These are phyloP conservation scores for Istiophorus platypterus DNA, from an alignment of 2,113 vertebrate species.

Conservation along the genomic window DNA sequence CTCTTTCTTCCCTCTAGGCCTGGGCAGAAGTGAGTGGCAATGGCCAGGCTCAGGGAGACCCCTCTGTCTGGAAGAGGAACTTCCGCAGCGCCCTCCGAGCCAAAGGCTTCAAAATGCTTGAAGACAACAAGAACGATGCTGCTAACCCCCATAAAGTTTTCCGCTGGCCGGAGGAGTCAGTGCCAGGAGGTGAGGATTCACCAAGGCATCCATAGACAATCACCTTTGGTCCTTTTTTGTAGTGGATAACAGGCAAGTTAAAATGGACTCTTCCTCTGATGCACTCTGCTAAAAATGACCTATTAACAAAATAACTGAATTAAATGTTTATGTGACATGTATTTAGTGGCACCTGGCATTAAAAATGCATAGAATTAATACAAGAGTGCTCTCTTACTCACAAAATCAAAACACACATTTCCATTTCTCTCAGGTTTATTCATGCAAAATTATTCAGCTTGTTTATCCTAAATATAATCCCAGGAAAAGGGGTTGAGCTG, in stretches of 20 bases:
- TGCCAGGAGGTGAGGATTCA: slow-evolving; percentile 61
- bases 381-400: not conserved
- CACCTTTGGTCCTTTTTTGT: slow-evolving; percentile 3
- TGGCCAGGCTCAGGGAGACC: slow-evolving; percentile 74
- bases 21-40: slow-evolving; percentile 87
- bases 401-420: not conserved
- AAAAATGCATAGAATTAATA: not conserved
- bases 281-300: not conserved
- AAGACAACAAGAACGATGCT: slow-evolving; percentile 84
- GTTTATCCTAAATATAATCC: slow-evolving; percentile 5
- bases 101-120: slow-evolving; percentile 78
- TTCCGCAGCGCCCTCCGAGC: slow-evolving; percentile 90
- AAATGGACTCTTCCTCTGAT: not conserved
- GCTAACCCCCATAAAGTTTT: slow-evolving; percentile 89
- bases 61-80: slow-evolving; percentile 92
- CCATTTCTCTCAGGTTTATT: not conserved
- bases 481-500: not conserved
- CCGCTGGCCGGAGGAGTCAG: slow-evolving; percentile 68
- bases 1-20: slow-evolving; percentile 72
- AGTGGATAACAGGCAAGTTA: not conserved
- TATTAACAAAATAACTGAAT: not conserved
- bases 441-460: slow-evolving; percentile 30
- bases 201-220: not conserved
- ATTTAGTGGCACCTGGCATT: not conserved
- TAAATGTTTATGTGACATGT: not conserved